A percentile compares a stretch with the other conserved stretches of the same genome.
phyloP scores from a whole-genome alignment of 2,113 vertebrate species.

The Toxotes chatareus region DNA sequence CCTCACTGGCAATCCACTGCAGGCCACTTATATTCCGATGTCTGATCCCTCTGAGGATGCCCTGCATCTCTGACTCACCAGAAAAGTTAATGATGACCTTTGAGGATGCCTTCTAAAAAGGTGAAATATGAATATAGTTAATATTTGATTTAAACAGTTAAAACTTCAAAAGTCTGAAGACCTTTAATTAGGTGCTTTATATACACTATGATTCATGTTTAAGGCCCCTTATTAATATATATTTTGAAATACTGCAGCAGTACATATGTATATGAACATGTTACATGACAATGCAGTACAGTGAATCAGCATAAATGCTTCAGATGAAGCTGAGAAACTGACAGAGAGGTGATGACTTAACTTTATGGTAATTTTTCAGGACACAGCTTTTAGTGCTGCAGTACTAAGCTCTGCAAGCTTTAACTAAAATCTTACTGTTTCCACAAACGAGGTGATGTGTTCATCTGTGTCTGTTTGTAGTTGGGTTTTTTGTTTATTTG shows the following conservation, averaged over 20 bases:
- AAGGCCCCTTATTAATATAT: not conserved
- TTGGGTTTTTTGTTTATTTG: too few species aligned
- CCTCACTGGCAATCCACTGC: slow-evolving; percentile 83
- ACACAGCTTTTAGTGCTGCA: too few species aligned
- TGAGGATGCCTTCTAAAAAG: slow-evolving; percentile 64
- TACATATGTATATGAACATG: too few species aligned
- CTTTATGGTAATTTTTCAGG: too few species aligned
- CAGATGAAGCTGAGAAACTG: not conserved
- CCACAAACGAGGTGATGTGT: too few species aligned
- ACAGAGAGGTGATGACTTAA: too few species aligned
- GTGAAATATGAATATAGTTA: not conserved
- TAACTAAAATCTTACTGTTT: too few species aligned
- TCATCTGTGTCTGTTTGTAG: too few species aligned
- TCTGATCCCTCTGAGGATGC: slow-evolving; percentile 73
- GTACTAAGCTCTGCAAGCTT: too few species aligned
- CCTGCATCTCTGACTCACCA: slow-evolving; percentile 75
- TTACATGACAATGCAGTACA: not conserved
- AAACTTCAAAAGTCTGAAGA: not conserved
- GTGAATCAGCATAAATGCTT: not conserved
- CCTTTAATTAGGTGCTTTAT: not conserved
- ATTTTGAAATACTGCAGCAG: not conserved
- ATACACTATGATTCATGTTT: not conserved
- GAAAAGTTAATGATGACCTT: slow-evolving; percentile 80
- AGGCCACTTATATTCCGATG: slow-evolving; percentile 73
- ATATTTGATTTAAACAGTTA: not conserved